Conservation (phyloP, 2,113 vertebrate species). For the Danionella cerebrum region DNA sequence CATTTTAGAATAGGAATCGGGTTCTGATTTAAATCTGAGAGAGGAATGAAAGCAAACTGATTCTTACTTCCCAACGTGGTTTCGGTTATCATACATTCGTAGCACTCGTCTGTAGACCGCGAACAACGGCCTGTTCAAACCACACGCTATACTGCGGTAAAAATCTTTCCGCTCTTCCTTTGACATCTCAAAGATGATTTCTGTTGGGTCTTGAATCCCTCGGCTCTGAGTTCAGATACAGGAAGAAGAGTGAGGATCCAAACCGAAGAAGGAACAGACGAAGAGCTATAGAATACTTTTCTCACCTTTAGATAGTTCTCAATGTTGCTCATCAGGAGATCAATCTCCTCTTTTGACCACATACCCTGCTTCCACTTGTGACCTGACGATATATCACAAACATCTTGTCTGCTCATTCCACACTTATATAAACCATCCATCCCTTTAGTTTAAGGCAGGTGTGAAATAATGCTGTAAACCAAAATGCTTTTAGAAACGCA, state of each 20-base stretch:
- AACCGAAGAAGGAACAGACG: background rate
- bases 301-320: conserved; percentile 90
- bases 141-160: conserved; percentile 94
- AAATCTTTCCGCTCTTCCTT: conserved; percentile 99
- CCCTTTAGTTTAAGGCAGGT: too few relatives aligned
- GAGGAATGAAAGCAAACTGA: background rate
- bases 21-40: background rate
- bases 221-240: conserved; percentile 66
- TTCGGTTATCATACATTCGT: conserved; percentile 97
- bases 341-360: conserved; percentile 99
- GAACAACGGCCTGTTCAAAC: conserved; percentile 92
- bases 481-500: too few relatives aligned
- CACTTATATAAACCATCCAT: too few relatives aligned
- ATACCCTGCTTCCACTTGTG: conserved; percentile 99
- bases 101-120: conserved; percentile 95
- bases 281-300: background rate
- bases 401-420: background rate
- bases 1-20: background rate
- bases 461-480: too few relatives aligned
- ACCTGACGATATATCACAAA: conserved; percentile 60
- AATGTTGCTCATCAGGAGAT: conserved; percentile 96
- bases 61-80: conserved; percentile 97
- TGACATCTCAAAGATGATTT: conserved; percentile 99
- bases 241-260: background rate
- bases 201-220: conserved; percentile 91